A percentile compares a stretch with the other conserved stretches of the same genome.
These are phyloP conservation scores for Podarcis muralis DNA, from an alignment of 2,113 vertebrate species.

Conservation along the genomic window DNA sequence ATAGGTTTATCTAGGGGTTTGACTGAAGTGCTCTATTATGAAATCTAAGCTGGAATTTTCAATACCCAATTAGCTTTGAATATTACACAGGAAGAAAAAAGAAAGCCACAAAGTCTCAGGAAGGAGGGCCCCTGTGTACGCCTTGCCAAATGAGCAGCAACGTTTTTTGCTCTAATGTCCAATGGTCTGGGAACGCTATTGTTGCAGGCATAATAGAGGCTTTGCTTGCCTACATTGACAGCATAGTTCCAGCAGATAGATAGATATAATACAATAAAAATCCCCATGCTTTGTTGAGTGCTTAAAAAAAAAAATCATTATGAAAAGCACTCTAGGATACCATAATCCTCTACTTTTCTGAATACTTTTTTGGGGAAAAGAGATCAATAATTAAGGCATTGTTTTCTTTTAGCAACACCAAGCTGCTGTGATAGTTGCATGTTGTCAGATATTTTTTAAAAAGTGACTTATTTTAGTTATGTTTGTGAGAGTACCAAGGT, in stretches of 20 bases:
- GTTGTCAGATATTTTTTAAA: constrained; percentile 15
- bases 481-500: constrained; percentile 20
- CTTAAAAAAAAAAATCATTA: background rate
- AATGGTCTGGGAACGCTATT: background rate
- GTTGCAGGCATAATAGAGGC: background rate
- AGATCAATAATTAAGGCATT: constrained; percentile 60
- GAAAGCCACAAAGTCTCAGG: background rate
- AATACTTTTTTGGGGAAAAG: constrained; percentile 20
- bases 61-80: constrained; percentile 55
- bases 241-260: constrained; percentile 3
- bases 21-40: constrained; percentile 19
- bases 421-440: background rate
- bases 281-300: constrained; percentile 26
- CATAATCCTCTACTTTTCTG: constrained; percentile 42
- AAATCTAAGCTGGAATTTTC: constrained; percentile 59
- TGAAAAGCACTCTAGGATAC: background rate
- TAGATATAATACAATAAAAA: background rate
- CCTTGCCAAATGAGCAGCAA: background rate
- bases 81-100: constrained; percentile 21
- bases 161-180: background rate
- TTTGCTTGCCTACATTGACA: background rate
- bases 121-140: background rate
- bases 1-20: constrained; percentile 51
- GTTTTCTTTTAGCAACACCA: constrained; percentile 50
- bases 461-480: constrained; percentile 15